phyloP scores from a whole-genome alignment of 2,113 vertebrate genomes.

The Caracal caracal region DNA sequence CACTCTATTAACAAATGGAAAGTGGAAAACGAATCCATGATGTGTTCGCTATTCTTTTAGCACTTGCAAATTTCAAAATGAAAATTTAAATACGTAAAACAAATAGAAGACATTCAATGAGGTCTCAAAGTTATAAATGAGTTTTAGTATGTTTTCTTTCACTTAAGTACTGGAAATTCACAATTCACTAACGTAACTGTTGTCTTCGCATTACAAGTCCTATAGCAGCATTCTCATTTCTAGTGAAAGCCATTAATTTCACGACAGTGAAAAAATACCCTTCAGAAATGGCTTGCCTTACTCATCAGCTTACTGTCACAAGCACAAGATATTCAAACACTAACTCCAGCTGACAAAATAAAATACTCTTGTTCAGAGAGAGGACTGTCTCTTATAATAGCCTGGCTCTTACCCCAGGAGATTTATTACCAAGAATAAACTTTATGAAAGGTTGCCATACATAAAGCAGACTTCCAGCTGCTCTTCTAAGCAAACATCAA shows the following conservation, averaged over 20 bases:
- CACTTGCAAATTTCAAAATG: background rate
- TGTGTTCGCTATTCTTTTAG: background rate
- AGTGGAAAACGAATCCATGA: background rate
- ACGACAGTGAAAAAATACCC: conserved; percentile 76
- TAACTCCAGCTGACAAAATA: conserved; percentile 86
- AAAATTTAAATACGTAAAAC: conserved; percentile 38
- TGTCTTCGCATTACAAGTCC: conserved; percentile 69
- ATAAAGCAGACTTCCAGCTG: conserved; percentile 89
- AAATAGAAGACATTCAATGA: conserved; percentile 1
- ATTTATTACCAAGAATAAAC: conserved; percentile 90
- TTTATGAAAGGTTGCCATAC: conserved; percentile 88
- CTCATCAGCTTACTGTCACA: conserved; percentile 82
- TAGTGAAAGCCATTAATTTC: conserved; percentile 76
- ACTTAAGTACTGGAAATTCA: conserved; percentile 33
- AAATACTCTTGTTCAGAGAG: conserved; percentile 84
- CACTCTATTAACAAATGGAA: background rate
- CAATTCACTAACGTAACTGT: conserved; percentile 53
- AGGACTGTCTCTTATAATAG: conserved; percentile 88
- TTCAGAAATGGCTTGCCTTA: conserved; percentile 78
- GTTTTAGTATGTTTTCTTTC: conserved; percentile 9
- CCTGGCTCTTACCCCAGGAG: conserved; percentile 87
- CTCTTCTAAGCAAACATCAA: conserved; percentile 88
- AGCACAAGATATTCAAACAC: conserved; percentile 85
- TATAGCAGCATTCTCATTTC: conserved; percentile 55
- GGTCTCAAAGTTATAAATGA: background rate